Evolutionary conservation across 2,888 invertebrate genomes (phyloP).

Genomic region (Sphaerophoria rueppellii): DNA sequence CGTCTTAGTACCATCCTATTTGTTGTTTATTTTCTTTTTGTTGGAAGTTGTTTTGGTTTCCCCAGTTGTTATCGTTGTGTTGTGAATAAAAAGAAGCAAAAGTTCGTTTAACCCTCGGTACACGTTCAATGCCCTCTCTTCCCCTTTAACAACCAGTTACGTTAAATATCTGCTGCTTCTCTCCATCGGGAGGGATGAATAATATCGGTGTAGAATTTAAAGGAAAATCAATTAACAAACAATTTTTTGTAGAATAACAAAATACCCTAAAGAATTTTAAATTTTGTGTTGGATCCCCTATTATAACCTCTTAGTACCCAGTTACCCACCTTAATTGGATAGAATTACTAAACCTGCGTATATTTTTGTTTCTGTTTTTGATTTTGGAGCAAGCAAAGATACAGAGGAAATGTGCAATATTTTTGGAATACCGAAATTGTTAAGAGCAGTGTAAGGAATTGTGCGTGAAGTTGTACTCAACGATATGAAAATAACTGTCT

Average conservation of each 20-base stretch:
- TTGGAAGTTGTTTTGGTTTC: slow-evolving; percentile 26
- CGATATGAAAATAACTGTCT: not conserved
- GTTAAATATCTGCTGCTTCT: slow-evolving; percentile 29
- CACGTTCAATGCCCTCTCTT: slow-evolving; percentile 65
- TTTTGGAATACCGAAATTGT: not conserved
- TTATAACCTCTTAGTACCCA: no score
- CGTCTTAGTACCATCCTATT: not conserved
- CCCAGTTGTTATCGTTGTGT: slow-evolving; percentile 22
- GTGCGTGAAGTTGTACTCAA: slow-evolving; percentile 15
- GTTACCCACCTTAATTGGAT: slow-evolving; percentile 34
- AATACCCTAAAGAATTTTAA: not conserved
- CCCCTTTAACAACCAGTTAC: slow-evolving; percentile 35
- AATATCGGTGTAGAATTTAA: slow-evolving; percentile 9
- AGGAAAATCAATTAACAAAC: slow-evolving; percentile 30
- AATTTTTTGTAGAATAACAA: slow-evolving; percentile 49
- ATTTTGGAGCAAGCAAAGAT: not conserved
- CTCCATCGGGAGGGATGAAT: slow-evolving; percentile 13
- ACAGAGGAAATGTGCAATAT: slow-evolving; percentile 55
- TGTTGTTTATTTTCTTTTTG: slow-evolving; percentile 14
- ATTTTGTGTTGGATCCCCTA: slow-evolving; percentile 23
- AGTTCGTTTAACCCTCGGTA: slow-evolving; percentile 68
- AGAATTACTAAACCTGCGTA: slow-evolving; percentile 11
- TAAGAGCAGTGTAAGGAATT: slow-evolving; percentile 17
- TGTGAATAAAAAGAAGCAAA: slow-evolving; percentile 47
- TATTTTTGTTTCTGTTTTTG: slow-evolving; percentile 21